These are phyloP conservation scores for Contarinia nasturtii DNA, from an alignment of 1,140 invertebrate species.

Conservation along the genomic window DNA sequence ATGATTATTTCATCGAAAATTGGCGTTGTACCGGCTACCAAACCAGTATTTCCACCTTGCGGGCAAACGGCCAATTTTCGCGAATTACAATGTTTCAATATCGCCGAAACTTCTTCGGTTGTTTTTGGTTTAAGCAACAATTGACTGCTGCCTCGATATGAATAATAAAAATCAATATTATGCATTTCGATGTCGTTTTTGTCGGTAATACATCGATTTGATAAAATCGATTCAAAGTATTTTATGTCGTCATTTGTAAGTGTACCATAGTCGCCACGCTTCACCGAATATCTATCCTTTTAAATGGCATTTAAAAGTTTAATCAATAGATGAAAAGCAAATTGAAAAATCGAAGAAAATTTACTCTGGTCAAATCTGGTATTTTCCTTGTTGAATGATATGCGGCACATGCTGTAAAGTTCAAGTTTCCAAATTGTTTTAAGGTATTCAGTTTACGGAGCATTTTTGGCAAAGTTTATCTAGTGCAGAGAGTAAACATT, in stretches of 20 bases:
- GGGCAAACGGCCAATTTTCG: slow-evolving; percentile 75
- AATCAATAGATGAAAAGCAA: no score
- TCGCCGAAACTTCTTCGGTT: slow-evolving; percentile 72
- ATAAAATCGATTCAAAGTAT: slow-evolving; percentile 52
- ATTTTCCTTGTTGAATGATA: no score
- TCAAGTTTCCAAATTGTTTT: no score
- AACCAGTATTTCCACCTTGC: slow-evolving; percentile 86
- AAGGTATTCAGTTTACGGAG: no score
- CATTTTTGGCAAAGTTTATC: no score
- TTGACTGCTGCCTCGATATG: slow-evolving; percentile 51
- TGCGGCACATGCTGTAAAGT: no score
- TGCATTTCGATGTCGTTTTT: slow-evolving; percentile 61
- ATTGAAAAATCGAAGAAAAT: no score
- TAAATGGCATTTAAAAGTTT: no score
- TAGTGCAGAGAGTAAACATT: no score
- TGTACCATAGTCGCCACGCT: slow-evolving; percentile 25
- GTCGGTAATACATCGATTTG: slow-evolving; percentile 45
- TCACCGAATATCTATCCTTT: slow-evolving; percentile 26
- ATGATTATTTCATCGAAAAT: slow-evolving; percentile 95
- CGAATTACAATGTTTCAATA: slow-evolving; percentile 73
- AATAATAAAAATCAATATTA: slow-evolving; percentile 86
- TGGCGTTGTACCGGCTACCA: slow-evolving; percentile 33
- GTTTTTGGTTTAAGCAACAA: slow-evolving; percentile 63
- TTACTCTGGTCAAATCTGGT: no score
- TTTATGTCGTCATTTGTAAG: slow-evolving; percentile 34